phyloP scores from a whole-genome alignment of 2,888 invertebrate genomes.

The Chloroclystis v-ata region DNA sequence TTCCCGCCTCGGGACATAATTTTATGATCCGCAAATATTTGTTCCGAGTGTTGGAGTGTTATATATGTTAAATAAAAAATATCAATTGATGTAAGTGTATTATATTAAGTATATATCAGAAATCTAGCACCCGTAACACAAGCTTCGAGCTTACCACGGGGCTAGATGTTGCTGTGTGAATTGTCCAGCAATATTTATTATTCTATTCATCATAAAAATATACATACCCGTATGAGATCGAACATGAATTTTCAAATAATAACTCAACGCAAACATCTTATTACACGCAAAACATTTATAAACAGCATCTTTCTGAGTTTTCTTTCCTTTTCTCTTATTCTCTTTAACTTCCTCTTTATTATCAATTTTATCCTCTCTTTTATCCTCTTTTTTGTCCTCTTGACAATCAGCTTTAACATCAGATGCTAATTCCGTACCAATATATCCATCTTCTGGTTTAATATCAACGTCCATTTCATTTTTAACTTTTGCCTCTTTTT shows the following conservation, averaged over 20 bases:
- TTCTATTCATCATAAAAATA: background rate
- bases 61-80: too few species aligned
- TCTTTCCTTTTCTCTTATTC: slow-evolving; percentile 8
- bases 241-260: slow-evolving; percentile 66
- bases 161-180: too few species aligned
- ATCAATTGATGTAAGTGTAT: too few species aligned
- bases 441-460: slow-evolving; percentile 67
- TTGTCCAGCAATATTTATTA: too few species aligned
- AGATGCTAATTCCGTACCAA: slow-evolving; percentile 52
- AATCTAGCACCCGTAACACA: too few species aligned
- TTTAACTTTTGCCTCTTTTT: slow-evolving; percentile 41
- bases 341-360: slow-evolving; percentile 14
- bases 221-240: slow-evolving; percentile 64
- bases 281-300: slow-evolving; percentile 69
- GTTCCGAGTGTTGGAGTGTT: too few species aligned
- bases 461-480: slow-evolving; percentile 49
- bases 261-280: slow-evolving; percentile 64
- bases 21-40: too few species aligned
- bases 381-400: background rate
- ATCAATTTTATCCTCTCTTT: background rate
- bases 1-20: too few species aligned
- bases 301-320: slow-evolving; percentile 44
- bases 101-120: too few species aligned
- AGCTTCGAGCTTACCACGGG: too few species aligned
- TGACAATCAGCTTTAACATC: slow-evolving; percentile 32